Evolutionary conservation across 1,140 invertebrate genomes (phyloP).

Genomic region (Geopemphigus sp.): DNA sequence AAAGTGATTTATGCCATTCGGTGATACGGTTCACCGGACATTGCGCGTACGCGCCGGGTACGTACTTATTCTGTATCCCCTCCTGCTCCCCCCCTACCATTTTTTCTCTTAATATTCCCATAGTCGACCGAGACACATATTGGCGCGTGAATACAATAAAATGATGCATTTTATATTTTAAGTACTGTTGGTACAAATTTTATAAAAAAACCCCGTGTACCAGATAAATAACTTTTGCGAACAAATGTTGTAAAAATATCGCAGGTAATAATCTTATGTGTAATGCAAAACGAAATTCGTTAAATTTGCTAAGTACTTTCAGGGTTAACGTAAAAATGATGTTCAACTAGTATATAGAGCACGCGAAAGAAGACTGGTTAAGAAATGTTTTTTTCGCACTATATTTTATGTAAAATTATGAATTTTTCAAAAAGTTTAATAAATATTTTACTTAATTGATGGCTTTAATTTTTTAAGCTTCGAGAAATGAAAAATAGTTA

Average conservation of each 20-base stretch:
- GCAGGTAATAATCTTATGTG: neutral
- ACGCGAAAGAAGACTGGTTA: too few relatives aligned
- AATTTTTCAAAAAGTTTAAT: too few relatives aligned
- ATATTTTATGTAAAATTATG: too few relatives aligned
- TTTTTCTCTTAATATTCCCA: neutral
- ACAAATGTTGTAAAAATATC: neutral
- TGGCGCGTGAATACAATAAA: neutral
- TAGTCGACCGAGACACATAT: conserved; percentile 1
- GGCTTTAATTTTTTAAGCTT: too few relatives aligned
- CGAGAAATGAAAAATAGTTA: too few relatives aligned
- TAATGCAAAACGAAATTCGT: neutral
- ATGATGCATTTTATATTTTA: neutral
- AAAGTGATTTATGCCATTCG: conserved; percentile 33
- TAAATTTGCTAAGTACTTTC: neutral
- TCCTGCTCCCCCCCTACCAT: too few relatives aligned
- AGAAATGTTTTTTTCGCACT: too few relatives aligned
- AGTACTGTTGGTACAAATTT: neutral
- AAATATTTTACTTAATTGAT: too few relatives aligned
- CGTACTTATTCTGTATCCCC: neutral
- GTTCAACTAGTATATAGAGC: too few relatives aligned
- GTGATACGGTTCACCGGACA: conserved; percentile 33
- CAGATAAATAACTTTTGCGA: neutral
- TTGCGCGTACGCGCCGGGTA: neutral
- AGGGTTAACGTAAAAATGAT: too few relatives aligned
- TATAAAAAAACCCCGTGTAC: neutral